These are phyloP conservation scores for Campylomormyrus numenius DNA, from an alignment of 2,113 vertebrate species.

Conservation along the genomic window DNA sequence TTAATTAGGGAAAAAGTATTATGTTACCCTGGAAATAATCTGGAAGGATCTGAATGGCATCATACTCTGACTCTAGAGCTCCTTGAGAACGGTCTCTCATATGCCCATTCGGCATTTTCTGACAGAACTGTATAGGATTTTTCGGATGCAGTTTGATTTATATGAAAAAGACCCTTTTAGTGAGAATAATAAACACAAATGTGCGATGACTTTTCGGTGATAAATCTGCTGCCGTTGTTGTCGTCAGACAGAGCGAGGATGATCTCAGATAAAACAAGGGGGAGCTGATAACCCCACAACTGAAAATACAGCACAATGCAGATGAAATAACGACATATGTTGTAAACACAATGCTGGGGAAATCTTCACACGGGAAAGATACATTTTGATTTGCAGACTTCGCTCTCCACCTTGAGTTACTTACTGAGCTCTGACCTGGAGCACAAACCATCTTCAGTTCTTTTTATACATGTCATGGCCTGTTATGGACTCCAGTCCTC, in stretches of 20 bases:
- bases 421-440: neutral
- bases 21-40: neutral
- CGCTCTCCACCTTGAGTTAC: neutral
- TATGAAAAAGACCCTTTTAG: neutral
- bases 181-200: constrained; percentile 24
- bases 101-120: too few species aligned
- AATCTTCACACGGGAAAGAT: neutral
- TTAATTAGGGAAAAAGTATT: neutral
- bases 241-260: constrained; percentile 17
- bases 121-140: neutral
- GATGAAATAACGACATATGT: constrained; percentile 23
- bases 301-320: constrained; percentile 24
- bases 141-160: neutral
- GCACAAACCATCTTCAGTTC: neutral
- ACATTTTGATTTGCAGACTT: constrained; percentile 1
- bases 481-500: neutral
- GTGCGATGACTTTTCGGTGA: constrained; percentile 30
- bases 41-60: neutral
- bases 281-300: constrained; percentile 18
- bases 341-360: constrained; percentile 20
- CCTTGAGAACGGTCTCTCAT: neutral
- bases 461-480: neutral
- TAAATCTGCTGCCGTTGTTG: constrained; percentile 31
- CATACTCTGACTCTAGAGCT: neutral
- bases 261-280: constrained; percentile 27